Percentiles rank a stretch among this genome's conserved stretches.
Evolutionary conservation across 2,888 invertebrate genomes (phyloP).

Genomic region (Cremastinae sp.): DNA sequence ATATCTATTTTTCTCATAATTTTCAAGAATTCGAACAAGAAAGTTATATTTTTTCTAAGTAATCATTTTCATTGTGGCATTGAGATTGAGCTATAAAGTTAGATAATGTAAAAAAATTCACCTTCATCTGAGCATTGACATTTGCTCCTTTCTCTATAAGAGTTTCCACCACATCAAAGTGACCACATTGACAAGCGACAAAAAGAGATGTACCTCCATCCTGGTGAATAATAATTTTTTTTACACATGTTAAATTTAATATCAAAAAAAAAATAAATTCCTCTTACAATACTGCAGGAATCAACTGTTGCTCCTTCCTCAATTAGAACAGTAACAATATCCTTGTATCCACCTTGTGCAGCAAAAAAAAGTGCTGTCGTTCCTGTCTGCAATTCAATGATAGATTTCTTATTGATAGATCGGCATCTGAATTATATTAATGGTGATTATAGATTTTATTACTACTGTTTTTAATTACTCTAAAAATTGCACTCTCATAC

Average conservation of each 20-base stretch:
- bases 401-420: neutral
- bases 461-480: too few species aligned
- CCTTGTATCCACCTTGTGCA: slow-evolving; percentile 94
- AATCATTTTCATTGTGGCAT: too few species aligned
- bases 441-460: too few species aligned
- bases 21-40: too few species aligned
- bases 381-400: slow-evolving; percentile 86
- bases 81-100: neutral
- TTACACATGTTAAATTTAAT: neutral
- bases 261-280: slow-evolving; percentile 45
- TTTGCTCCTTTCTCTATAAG: slow-evolving; percentile 90
- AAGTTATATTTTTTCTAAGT: too few species aligned
- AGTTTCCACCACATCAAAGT: slow-evolving; percentile 92
- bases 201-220: slow-evolving; percentile 98
- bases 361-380: slow-evolving; percentile 97
- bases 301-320: slow-evolving; percentile 90
- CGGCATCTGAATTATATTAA: too few species aligned
- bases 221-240: slow-evolving; percentile 79
- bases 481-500: too few species aligned
- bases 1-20: too few species aligned
- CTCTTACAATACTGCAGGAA: slow-evolving; percentile 88
- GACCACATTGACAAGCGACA: slow-evolving; percentile 95
- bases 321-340: slow-evolving; percentile 89
- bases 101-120: slow-evolving; percentile 76
- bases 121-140: slow-evolving; percentile 92